Percentiles rank a stretch among this genome's conserved stretches.
These are phyloP conservation scores for Gymnodraco acuticeps DNA, from an alignment of 2,797 vertebrate genomes.

Conservation along the genomic window DNA sequence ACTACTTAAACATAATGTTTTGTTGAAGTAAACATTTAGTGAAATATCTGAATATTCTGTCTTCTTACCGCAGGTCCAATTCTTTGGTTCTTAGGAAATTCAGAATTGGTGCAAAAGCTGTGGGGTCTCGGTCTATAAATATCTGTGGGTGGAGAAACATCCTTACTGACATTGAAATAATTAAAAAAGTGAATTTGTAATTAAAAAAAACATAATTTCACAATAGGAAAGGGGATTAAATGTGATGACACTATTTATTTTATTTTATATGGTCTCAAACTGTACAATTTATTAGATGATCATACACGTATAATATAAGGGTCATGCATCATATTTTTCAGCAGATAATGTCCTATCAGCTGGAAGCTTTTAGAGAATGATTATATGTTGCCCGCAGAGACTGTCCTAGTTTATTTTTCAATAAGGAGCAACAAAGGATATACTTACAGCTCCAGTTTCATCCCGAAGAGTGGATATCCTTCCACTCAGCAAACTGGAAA, in stretches of 20 bases:
- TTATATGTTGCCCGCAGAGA: slow-evolving; percentile 9
- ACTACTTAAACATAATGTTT: background rate
- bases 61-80: slow-evolving; percentile 92
- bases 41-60: slow-evolving; percentile 14
- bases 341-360: slow-evolving; percentile 1
- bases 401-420: slow-evolving; percentile 27
- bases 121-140: slow-evolving; percentile 99
- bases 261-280: background rate
- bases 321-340: slow-evolving; percentile 5
- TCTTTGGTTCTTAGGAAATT: slow-evolving; percentile 99
- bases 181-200: background rate
- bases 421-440: slow-evolving; percentile 40
- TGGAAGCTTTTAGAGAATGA: slow-evolving; percentile 1
- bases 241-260: too few species aligned
- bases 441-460: slow-evolving; percentile 99
- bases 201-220: too few species aligned
- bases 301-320: background rate
- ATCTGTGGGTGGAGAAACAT: slow-evolving; percentile 86
- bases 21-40: background rate
- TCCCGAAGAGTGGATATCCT: slow-evolving; percentile 98
- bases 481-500: slow-evolving; percentile 96
- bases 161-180: background rate
- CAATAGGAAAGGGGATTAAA: too few species aligned
- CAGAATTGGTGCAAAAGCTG: slow-evolving; percentile 97
- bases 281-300: background rate